phyloP scores from a whole-genome alignment of 1,140 invertebrate species.

The Formica selysi region DNA sequence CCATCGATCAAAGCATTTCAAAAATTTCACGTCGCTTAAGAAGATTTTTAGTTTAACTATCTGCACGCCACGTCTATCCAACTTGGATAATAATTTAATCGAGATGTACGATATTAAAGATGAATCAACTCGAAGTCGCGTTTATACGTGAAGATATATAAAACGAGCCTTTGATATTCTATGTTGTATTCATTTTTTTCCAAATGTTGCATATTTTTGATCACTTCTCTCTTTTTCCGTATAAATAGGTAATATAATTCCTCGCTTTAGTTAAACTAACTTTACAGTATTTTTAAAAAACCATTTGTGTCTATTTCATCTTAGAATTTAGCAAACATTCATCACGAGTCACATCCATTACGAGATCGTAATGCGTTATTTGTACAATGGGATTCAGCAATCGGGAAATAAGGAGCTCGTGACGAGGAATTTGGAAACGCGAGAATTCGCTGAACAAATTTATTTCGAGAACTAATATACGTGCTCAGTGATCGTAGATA shows the following conservation, averaged over 20 bases:
- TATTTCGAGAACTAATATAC: conserved; percentile 14
- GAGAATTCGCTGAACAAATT: background rate
- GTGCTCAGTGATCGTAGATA: conserved; percentile 10
- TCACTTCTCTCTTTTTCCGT: background rate
- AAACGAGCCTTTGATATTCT: background rate
- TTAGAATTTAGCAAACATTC: background rate
- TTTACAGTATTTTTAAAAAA: background rate
- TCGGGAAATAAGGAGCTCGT: background rate
- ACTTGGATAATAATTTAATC: no score
- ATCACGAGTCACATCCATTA: background rate
- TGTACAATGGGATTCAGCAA: background rate
- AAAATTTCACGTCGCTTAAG: conserved; percentile 27
- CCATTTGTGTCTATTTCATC: background rate
- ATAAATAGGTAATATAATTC: background rate
- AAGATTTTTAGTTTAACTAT: conserved; percentile 29
- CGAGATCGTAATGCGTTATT: background rate
- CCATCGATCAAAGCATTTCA: conserved; percentile 15
- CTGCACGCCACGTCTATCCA: no score
- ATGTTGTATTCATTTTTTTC: background rate
- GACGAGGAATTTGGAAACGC: conserved; percentile 20
- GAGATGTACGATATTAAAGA: background rate
- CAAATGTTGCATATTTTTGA: no score
- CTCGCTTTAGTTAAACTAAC: background rate
- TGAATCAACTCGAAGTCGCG: background rate
- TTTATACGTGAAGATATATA: background rate